Evolutionary conservation across 2,797 vertebrate genomes (phyloP), one percentile per base, ranked within the genome.

Genomic region (Parauchenoglanis ngamensis): DNA sequence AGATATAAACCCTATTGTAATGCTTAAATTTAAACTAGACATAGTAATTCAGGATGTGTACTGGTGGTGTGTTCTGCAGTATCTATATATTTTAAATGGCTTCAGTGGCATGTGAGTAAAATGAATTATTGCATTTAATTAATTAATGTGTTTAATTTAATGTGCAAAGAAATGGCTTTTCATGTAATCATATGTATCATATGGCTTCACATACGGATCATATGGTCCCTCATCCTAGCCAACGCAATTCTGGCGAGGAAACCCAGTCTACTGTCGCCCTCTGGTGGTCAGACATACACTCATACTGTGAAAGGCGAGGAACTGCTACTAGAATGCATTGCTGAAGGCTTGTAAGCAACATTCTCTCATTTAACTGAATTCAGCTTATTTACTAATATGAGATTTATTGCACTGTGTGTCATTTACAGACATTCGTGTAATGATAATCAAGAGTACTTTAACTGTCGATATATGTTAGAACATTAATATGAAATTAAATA

Each of bases 291-390:
- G 85, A 96, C 94, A 49, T 89, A 93, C 87, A 92, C 72, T 90
- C 94, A 90, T 84, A 93, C 97, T 86, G 95, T 99, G 90, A 97
- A 96, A 94, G 98, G 97, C 84, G 95, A 97, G 8, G 95, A 96
- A 40, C 92, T 99, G 89, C 92, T 96, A 78, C 91, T 99, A 11
- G 98, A 99, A 91, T 99, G 98, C 67, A 98, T 99, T 88, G 97
- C 98, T 56, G 97, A 98, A 92, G 98, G 98, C 92, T 95, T 97
- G 98, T 99, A 91, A 98, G 98, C 97, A 28, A 81, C 12, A 46
- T 84, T 70, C 12, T 56, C 52, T 40, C 67, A 72, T 72, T n/a
- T 35, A 72, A 52, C n/a, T 13, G n/a, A 28, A 83, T 52, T 67
- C 15, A 67, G 6, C 61, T 1, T 49, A 83, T 28, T 31, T 35